A percentile compares a stretch with the other conserved stretches of the same genome.
Conservation (phyloP, 2,113 vertebrate species). For the Istiophorus platypterus region DNA sequence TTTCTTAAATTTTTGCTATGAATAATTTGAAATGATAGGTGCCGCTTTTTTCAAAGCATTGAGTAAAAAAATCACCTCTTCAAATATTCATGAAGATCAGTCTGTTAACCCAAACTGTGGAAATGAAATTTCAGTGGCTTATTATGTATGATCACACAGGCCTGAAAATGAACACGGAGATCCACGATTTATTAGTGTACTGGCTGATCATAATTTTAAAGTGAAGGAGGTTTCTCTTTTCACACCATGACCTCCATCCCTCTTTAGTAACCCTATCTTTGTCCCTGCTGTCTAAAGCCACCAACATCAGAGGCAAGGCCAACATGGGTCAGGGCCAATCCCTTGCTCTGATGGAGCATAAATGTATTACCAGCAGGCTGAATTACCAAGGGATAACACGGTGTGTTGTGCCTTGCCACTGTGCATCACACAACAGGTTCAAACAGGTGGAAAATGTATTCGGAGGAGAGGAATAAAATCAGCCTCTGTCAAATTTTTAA, state of each 20-base stretch:
- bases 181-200: slow-evolving; percentile 44
- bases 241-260: slow-evolving; percentile 61
- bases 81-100: slow-evolving; percentile 49
- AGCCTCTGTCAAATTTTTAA: slow-evolving; percentile 39
- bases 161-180: slow-evolving; percentile 35
- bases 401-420: slow-evolving; percentile 70
- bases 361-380: slow-evolving; percentile 76
- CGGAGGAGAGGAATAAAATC: slow-evolving; percentile 56
- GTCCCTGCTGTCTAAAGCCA: slow-evolving; percentile 73
- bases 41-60: slow-evolving; percentile 10
- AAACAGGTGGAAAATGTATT: slow-evolving; percentile 83
- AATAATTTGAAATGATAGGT: slow-evolving; percentile 21
- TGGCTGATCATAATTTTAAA: slow-evolving; percentile 64
- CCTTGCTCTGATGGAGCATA: slow-evolving; percentile 80
- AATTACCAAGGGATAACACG: slow-evolving; percentile 79
- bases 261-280: slow-evolving; percentile 69
- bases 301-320: slow-evolving; percentile 72
- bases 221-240: slow-evolving; percentile 55
- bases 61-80: slow-evolving; percentile 36
- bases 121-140: slow-evolving; percentile 42
- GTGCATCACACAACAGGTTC: slow-evolving; percentile 75
- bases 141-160: slow-evolving; percentile 18
- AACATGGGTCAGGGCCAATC: slow-evolving; percentile 78
- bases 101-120: slow-evolving; percentile 39
- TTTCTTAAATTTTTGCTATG: not conserved